Evolutionary conservation across 1,140 invertebrate genomes (phyloP).

Genomic region (Drosophila ficusphila): DNA sequence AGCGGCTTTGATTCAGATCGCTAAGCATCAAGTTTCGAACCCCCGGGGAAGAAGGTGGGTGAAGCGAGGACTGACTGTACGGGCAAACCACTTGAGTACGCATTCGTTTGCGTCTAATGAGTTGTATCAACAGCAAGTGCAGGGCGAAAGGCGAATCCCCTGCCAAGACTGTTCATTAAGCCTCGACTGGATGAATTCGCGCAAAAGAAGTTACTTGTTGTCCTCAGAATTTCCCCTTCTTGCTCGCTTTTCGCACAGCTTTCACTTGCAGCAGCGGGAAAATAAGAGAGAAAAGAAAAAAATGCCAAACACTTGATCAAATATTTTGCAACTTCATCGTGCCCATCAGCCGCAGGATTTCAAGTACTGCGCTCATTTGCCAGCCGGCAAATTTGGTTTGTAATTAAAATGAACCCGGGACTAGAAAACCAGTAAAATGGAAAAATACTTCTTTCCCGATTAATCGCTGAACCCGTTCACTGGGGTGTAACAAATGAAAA

Average conservation of each 20-base stretch:
- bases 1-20: conserved; percentile 11
- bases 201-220: conserved; percentile 78
- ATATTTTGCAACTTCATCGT: conserved; percentile 81
- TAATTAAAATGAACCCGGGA: conserved; percentile 73
- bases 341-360: conserved; percentile 62
- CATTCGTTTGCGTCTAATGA: conserved; percentile 80
- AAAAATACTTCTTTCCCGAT: conserved; percentile 61
- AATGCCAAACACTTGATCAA: conserved; percentile 76
- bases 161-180: conserved; percentile 75
- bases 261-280: conserved; percentile 60
- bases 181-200: conserved; percentile 77
- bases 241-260: conserved; percentile 3
- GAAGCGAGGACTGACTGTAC: conserved; percentile 33
- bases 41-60: background rate
- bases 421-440: conserved; percentile 46
- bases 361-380: conserved; percentile 66
- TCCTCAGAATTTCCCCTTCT: conserved; percentile 14
- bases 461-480: conserved; percentile 67
- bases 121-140: conserved; percentile 79
- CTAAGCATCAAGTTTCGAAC: conserved; percentile 11
- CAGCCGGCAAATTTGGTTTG: conserved; percentile 74
- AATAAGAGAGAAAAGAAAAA: conserved; percentile 22
- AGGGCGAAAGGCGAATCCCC: conserved; percentile 15
- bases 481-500: conserved; percentile 56
- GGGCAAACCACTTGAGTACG: conserved; percentile 69